A percentile compares a stretch with the other conserved stretches of the same genome.
Evolutionary conservation across 2,797 vertebrate genomes (phyloP).

Genomic region (Phataginus tricuspis): DNA sequence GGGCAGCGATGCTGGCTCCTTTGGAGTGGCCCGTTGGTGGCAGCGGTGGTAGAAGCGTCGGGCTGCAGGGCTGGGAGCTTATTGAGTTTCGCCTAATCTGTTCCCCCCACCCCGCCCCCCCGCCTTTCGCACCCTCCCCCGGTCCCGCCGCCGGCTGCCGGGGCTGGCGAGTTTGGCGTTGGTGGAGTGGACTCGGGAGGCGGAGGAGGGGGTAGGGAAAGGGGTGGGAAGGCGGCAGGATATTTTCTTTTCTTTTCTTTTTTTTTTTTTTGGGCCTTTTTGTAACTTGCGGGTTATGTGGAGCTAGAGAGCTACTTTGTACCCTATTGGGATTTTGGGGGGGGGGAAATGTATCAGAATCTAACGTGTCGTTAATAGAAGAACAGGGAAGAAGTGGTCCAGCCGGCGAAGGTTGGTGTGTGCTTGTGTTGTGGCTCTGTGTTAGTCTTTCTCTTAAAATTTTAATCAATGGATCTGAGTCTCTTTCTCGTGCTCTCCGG

Average conservation of each 20-base stretch:
- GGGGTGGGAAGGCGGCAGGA: conserved; percentile 68
- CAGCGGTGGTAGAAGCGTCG: conserved; percentile 35
- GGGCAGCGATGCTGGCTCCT: conserved; percentile 63
- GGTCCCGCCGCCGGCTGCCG: conserved; percentile 68
- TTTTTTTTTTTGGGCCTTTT: conserved; percentile 36
- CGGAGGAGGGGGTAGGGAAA: conserved; percentile 60
- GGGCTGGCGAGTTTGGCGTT: conserved; percentile 72
- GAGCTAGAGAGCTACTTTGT: conserved; percentile 83
- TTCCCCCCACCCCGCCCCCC: neutral
- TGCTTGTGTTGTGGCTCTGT: conserved; percentile 73
- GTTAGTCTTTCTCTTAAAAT: conserved; percentile 67
- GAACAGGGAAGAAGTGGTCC: conserved; percentile 78
- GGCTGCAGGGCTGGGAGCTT: conserved; percentile 58
- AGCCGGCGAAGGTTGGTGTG: conserved; percentile 79
- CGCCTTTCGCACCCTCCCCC: conserved; percentile 53
- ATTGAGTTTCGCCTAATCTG: conserved; percentile 75
- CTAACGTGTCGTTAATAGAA: conserved; percentile 77
- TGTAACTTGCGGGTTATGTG: conserved; percentile 86
- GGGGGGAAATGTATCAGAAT: conserved; percentile 61
- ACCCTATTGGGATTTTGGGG: conserved; percentile 71
- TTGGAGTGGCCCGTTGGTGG: conserved; percentile 61
- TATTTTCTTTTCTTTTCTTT: neutral
- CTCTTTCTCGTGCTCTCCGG: conserved; percentile 69
- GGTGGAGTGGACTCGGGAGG: conserved; percentile 70
- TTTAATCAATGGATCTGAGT: conserved; percentile 61